phyloP scores from a whole-genome alignment of 2,888 invertebrate species.

The Nemapogon koenigi region DNA sequence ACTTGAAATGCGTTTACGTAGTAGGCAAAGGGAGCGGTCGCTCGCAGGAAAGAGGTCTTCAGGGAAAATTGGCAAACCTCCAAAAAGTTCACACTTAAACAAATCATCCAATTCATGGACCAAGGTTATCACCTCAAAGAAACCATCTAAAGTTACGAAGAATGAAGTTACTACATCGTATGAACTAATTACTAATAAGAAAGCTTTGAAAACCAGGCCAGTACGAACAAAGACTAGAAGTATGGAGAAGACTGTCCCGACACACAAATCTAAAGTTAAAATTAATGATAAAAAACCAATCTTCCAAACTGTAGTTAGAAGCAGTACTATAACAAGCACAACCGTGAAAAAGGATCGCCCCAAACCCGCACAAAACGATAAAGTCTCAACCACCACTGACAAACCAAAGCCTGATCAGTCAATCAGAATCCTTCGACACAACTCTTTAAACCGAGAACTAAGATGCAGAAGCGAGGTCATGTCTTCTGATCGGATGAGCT shows the following conservation, averaged over 20 bases:
- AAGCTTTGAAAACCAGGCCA: constrained; percentile 37
- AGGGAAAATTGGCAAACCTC: constrained; percentile 31
- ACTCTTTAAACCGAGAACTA: constrained; percentile 44
- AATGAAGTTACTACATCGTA: neutral
- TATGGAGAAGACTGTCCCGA: constrained; percentile 45
- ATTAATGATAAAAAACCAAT: constrained; percentile 45
- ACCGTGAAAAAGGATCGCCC: constrained; percentile 22
- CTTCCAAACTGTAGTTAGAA: constrained; percentile 53
- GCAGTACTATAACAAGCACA: constrained; percentile 35
- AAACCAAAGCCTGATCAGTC: constrained; percentile 42
- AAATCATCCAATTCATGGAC: constrained; percentile 2
- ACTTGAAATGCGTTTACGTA: constrained; percentile 71
- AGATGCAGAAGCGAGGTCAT: constrained; percentile 37
- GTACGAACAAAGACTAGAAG: constrained; percentile 43
- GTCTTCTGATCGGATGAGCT: constrained; percentile 38
- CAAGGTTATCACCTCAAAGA: constrained; percentile 4
- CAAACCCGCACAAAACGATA: constrained; percentile 29
- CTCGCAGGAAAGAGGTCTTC: constrained; percentile 44
- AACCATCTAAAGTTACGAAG: neutral
- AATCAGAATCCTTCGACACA: constrained; percentile 39
- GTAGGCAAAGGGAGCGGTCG: constrained; percentile 68
- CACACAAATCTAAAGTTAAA: constrained; percentile 27
- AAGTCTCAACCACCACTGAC: constrained; percentile 30
- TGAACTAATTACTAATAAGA: constrained; percentile 21
- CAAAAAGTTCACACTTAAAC: neutral